Evolutionary conservation across 2,113 vertebrate genomes (phyloP), one percentile per base, ranked within the genome.

Genomic region (Psettodes erumei): DNA sequence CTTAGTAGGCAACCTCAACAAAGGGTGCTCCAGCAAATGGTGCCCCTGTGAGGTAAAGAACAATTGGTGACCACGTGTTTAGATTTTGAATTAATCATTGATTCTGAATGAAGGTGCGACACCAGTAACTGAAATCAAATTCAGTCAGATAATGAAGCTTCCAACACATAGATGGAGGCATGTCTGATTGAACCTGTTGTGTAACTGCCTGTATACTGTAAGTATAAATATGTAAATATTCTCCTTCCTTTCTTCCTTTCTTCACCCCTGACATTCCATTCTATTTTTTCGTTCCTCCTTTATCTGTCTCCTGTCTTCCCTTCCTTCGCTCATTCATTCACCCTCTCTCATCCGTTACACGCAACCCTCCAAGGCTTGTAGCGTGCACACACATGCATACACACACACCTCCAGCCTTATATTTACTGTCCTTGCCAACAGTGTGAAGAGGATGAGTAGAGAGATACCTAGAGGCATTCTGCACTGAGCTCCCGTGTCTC

Each of bases 361-460:
- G 9, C 54, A 25, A 40, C 25, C 35, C 58, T 58, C 25, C 18
- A 11, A 48, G n/a, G 21, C 55, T 11, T 16, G 7, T 54, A 50
- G 47, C 45, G 13, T 37, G 33, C 47, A 33, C 25, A 45, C 45
- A 60, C 30, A 59, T 45, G 45, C 69, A 21, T 11, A 47, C 30
- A 33, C 37, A 30, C 28, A 54, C 54, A 18, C 42, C 42, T 45
- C 37, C 23, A 58, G 48, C 58, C 32, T 65, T 81, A 53, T 75
- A 69, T 63, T 81, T 79, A 48, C 58, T 48, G 33, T 60, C 69
- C 37, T 77, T 67, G 53, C 60, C 59, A 70, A 70, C 65, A 62
- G 64, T 60, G 81, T 86, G 68, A 65, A 7, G 77, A 76, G 38
- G 48, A 76, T 77, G 77, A 63, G 69, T 65, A 33, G 27, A 66